A percentile compares a stretch with the other conserved stretches of the same genome.
Evolutionary conservation across 2,888 invertebrate species (phyloP).

Genomic region (Pyrgus malvae): DNA sequence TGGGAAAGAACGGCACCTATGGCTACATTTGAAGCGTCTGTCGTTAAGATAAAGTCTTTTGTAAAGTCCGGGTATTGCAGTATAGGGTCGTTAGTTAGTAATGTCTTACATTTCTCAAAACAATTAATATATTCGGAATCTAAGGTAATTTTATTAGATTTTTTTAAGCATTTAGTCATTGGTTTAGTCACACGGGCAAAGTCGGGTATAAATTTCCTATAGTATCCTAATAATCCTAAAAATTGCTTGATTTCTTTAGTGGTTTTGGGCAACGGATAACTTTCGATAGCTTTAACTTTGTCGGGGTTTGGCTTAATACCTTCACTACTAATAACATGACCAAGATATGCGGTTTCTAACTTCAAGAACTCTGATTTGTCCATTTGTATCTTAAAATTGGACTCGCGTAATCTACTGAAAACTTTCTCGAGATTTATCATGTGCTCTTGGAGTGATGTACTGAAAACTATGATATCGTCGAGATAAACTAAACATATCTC

Average conservation of each 20-base stretch:
- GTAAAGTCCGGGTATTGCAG: conserved; percentile 36
- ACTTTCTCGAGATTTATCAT: conserved; percentile 36
- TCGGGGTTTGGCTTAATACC: conserved; percentile 32
- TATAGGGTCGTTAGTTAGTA: conserved; percentile 40
- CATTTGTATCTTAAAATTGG: conserved; percentile 39
- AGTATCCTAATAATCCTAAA: conserved; percentile 26
- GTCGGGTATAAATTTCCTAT: conserved; percentile 29
- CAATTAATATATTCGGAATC: conserved; percentile 10
- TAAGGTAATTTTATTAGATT: conserved; percentile 18
- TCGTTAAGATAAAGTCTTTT: conserved; percentile 32
- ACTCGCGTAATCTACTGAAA: conserved; percentile 33
- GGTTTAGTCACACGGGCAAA: conserved; percentile 30
- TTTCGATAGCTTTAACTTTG: conserved; percentile 37
- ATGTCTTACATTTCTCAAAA: conserved; percentile 31
- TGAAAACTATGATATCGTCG: conserved; percentile 44
- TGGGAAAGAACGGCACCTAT: conserved; percentile 37
- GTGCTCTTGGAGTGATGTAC: conserved; percentile 38
- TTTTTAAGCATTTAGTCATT: conserved; percentile 24
- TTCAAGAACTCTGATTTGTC: conserved; percentile 40
- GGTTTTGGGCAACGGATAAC: conserved; percentile 17
- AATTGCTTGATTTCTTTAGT: conserved; percentile 25
- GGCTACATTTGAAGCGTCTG: conserved; percentile 36
- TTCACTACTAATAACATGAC: conserved; percentile 25
- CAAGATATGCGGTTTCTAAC: conserved; percentile 34
- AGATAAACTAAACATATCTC: conserved; percentile 38